Conservation (phyloP, 2,113 vertebrate species). For the Manacus vitellinus region DNA sequence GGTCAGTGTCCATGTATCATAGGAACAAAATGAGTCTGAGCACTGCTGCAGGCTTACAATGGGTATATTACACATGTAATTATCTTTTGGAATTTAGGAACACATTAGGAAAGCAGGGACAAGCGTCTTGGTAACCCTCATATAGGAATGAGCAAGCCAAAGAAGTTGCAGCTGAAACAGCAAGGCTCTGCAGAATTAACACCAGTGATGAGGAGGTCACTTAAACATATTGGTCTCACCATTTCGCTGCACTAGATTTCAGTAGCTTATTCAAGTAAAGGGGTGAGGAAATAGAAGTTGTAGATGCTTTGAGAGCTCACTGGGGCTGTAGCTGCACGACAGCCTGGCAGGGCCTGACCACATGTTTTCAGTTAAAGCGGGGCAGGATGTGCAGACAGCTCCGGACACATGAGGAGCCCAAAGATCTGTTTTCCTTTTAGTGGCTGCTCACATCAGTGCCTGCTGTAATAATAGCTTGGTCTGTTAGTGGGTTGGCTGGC, state of each 20-base stretch:
- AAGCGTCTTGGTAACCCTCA: background rate
- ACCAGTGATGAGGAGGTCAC: background rate
- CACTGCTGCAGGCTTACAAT: background rate
- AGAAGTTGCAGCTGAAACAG: background rate
- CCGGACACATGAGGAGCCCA: background rate
- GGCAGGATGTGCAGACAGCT: constrained; percentile 32
- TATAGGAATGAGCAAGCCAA: background rate
- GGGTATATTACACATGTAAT: background rate
- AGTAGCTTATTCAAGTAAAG: background rate
- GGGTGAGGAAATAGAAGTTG: background rate
- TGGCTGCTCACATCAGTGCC: constrained; percentile 33
- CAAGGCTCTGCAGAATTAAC: background rate
- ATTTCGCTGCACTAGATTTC: constrained; percentile 24
- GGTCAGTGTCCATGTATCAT: background rate
- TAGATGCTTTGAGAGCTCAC: background rate
- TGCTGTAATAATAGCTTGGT: background rate
- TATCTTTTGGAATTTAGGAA: background rate
- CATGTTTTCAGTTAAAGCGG: constrained; percentile 11
- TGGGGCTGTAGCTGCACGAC: background rate
- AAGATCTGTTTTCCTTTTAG: constrained; percentile 32
- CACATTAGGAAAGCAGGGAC: background rate
- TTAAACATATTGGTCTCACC: background rate
- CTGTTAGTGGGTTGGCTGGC: background rate
- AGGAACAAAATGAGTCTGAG: background rate
- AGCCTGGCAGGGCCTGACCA: constrained; percentile 6